These are phyloP conservation scores for Tenualosa ilisha DNA, from an alignment of 2,797 vertebrate genomes.

Conservation along the genomic window DNA sequence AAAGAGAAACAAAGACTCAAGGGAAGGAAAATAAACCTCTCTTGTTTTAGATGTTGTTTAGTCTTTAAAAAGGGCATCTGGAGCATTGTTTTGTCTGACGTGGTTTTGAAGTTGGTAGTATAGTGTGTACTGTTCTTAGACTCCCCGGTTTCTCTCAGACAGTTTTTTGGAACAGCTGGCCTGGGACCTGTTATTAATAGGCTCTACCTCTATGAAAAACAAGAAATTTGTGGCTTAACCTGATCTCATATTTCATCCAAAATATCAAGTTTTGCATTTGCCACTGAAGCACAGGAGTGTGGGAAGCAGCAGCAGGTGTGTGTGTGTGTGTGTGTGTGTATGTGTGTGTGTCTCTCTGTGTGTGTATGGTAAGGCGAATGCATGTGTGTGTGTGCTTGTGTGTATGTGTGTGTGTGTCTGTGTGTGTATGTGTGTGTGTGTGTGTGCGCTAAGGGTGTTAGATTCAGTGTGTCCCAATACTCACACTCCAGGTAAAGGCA, in stretches of 20 bases:
- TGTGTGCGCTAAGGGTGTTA: neutral
- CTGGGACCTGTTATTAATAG: constrained; percentile 14
- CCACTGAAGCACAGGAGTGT: neutral
- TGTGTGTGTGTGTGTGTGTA: constrained; percentile 10
- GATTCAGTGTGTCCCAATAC: neutral
- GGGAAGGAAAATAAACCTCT: neutral
- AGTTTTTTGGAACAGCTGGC: constrained; percentile 1
- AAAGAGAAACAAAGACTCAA: neutral
- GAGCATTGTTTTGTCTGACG: neutral
- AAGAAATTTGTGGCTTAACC: constrained; percentile 5
- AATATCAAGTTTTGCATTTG: neutral
- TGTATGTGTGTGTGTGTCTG: constrained; percentile 1
- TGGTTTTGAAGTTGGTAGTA: neutral
- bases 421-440: constrained; percentile 9
- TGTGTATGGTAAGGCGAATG: too few species aligned
- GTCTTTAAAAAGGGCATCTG: neutral
- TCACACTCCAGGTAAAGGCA: too few species aligned
- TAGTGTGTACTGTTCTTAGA: neutral
- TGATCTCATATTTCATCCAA: constrained; percentile 9
- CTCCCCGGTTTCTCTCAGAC: neutral
- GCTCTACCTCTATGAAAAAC: neutral
- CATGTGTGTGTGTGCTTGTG: neutral
- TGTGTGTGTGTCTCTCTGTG: neutral
- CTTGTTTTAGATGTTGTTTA: neutral
- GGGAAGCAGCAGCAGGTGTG: neutral